Evolutionary conservation across 2,113 vertebrate species (phyloP).

Genomic region (Nerophis lumbriciformis): DNA sequence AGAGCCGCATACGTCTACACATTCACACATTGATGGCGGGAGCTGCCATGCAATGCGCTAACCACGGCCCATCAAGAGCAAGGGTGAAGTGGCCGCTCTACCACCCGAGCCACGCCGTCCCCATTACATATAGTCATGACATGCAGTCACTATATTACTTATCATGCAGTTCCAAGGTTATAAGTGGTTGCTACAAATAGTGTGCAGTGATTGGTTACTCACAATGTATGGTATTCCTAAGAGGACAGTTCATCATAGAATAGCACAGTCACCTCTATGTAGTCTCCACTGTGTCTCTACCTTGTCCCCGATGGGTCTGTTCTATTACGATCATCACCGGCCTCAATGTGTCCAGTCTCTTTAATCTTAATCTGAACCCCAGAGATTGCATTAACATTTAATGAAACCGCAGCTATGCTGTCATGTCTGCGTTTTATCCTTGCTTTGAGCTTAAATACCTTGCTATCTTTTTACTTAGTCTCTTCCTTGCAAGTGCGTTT

Average conservation of each 20-base stretch:
- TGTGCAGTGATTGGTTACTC: neutral
- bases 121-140: no score
- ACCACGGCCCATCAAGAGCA: no score
- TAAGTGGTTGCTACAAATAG: constrained; percentile 4
- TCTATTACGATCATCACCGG: constrained; percentile 35
- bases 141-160: neutral
- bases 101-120: no score
- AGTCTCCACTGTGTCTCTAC: constrained; percentile 7
- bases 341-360: constrained; percentile 32
- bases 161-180: constrained; percentile 14
- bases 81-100: no score
- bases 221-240: constrained; percentile 4
- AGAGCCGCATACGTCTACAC: no score
- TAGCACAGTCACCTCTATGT: neutral
- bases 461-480: neutral
- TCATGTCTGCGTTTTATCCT: constrained; percentile 16
- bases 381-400: constrained; percentile 38
- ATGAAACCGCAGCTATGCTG: constrained; percentile 29
- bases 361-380: constrained; percentile 43
- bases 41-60: no score
- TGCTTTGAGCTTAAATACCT: constrained; percentile 9
- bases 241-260: neutral
- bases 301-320: constrained; percentile 28
- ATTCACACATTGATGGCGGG: no score
- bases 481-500: no score